Conservation (phyloP, 2,797 vertebrate genomes). For the Salmo trutta region DNA sequence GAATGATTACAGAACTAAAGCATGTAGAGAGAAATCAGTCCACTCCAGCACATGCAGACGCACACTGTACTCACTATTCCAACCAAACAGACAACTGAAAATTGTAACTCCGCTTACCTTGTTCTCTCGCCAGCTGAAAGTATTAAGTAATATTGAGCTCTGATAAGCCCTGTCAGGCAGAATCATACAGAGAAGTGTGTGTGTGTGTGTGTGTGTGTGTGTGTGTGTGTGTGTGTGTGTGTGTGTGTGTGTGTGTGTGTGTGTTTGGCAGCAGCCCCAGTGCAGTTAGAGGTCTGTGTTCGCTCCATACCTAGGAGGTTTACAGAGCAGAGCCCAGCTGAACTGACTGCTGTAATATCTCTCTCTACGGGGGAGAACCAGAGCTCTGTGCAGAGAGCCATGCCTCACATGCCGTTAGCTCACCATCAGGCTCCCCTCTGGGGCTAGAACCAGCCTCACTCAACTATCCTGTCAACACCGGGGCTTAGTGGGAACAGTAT, state of each 20-base stretch:
- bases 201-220: background rate
- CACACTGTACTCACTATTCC: background rate
- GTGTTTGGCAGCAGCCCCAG: conserved; percentile 44
- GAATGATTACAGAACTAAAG: background rate
- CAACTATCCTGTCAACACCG: background rate
- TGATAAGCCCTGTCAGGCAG: conserved; percentile 19
- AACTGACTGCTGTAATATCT: conserved; percentile 28
- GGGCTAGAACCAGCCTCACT: conserved; percentile 5
- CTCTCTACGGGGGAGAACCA: conserved; percentile 3
- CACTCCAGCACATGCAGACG: background rate
- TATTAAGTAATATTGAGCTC: conserved; percentile 14
- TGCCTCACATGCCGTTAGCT: background rate
- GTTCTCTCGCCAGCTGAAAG: conserved; percentile 18
- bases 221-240: no score
- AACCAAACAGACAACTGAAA: background rate
- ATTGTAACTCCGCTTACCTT: conserved; percentile 1
- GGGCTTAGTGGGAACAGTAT: background rate
- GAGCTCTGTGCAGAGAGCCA: conserved; percentile 4
- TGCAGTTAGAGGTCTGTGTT: conserved; percentile 10
- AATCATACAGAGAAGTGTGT: background rate
- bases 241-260: no score
- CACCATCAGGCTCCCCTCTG: conserved; percentile 12
- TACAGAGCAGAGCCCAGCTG: conserved; percentile 17
- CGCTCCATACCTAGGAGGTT: conserved; percentile 9
- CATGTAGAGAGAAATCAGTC: no score